Evolutionary conservation across 2,113 vertebrate species (phyloP).

Genomic region (Rhea americana): DNA sequence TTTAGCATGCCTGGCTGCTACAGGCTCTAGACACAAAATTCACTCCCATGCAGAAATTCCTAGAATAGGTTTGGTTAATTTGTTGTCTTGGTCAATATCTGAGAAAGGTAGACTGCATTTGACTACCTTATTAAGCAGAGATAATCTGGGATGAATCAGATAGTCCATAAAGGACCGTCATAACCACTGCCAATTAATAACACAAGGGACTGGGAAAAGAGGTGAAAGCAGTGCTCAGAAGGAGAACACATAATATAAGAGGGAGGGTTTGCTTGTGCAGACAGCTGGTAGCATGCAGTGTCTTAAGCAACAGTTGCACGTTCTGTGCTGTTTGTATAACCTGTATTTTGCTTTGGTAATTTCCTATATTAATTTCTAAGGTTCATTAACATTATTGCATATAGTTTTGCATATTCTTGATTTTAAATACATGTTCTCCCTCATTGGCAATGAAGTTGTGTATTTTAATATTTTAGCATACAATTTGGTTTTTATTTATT

Average conservation of each 20-base stretch:
- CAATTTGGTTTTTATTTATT: slow-evolving; percentile 14
- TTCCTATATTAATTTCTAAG: background rate
- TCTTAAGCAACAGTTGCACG: background rate
- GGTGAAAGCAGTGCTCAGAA: background rate
- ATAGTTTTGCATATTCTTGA: background rate
- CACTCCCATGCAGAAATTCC: background rate
- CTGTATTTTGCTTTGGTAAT: background rate
- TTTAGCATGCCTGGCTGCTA: background rate
- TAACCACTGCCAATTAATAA: background rate
- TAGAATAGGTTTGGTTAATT: background rate
- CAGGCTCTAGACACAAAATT: background rate
- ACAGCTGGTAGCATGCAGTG: background rate
- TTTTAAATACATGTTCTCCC: background rate
- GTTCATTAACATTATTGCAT: background rate
- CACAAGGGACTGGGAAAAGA: background rate
- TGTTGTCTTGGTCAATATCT: background rate
- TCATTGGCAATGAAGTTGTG: background rate
- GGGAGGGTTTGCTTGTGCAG: background rate
- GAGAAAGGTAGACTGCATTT: background rate
- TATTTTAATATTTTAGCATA: slow-evolving; percentile 5
- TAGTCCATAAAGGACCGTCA: background rate
- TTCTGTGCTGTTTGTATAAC: background rate
- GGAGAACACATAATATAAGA: background rate
- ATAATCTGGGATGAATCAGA: background rate
- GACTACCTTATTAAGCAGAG: background rate